Base-by-base conservation (phyloP, 1,140 invertebrate species). In the Zaprionus camerounensis region DNA sequence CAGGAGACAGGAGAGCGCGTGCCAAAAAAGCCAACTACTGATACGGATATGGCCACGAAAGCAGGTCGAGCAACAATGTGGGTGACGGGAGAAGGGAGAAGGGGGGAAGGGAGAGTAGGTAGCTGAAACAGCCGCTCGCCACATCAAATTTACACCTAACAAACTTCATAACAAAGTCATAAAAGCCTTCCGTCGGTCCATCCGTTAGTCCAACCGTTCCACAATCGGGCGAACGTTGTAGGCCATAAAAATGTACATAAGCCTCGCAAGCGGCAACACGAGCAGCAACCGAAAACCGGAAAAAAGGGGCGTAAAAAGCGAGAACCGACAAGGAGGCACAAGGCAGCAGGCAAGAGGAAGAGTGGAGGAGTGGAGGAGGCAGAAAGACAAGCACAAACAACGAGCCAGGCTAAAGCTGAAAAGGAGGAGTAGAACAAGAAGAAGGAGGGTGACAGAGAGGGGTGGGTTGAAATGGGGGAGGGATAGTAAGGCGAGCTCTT, bases 91-190 rank as follows among this genome's bases (percentile, higher is more conserved):
- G n/a, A 6, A 1, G 38, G 13, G 2, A 20, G 20, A 0, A 31
- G 28, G 28, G 7, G 6, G 2, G 7, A 9, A 34, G 31, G 9
- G 31, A 34, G 9, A 2, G 31, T 34, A 11, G 31, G 20, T 20
- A 51, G 20, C 46, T 46, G 41, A 56, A 78, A 74, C 64, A 68
- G 66, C 64, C 51, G 67, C 49, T 57, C 58, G 64, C 70, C 68
- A 66, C 84, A 87, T 87, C 84, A 88, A 88, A 87, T 87, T 87
- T 87, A 88, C 83, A 87, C 84, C 83, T 87, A 83, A 88, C 83
- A 88, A 87, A 88, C 83, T 87, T 87, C 83, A 87, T 87, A 87
- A 87, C 83, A 87, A 75, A 87, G 83, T 87, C 83, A 87, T 87
- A 87, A 87, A 87, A 88, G 58, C 41, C 72, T 49, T 24, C 66